A percentile compares a stretch with the other conserved stretches of the same genome.
Evolutionary conservation across 2,113 vertebrate genomes (phyloP).

Genomic region (Gracilinanus agilis): DNA sequence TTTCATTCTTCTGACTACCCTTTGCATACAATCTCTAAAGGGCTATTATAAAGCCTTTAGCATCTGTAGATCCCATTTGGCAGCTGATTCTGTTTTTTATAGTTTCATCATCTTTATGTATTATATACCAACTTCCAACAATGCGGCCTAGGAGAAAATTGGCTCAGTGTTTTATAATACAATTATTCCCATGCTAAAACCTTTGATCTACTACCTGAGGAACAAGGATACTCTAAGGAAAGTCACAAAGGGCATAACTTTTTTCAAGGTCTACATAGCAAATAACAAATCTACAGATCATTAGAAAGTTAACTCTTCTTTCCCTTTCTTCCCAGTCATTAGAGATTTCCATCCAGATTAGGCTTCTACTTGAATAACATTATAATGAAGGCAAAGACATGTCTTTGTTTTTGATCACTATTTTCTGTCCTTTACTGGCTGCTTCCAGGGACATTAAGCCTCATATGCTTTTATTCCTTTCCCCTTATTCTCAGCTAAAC

Average conservation of each 20-base stretch:
- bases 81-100: conserved; percentile 23
- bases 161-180: conserved; percentile 35
- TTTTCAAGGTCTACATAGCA: background rate
- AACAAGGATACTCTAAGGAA: background rate
- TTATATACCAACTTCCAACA: conserved; percentile 1
- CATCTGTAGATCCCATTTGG: conserved; percentile 43
- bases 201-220: background rate
- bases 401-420: background rate
- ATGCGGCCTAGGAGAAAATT: background rate
- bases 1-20: conserved; percentile 29
- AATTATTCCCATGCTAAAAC: background rate
- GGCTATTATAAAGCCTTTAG: background rate
- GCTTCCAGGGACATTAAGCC: background rate
- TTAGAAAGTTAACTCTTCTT: background rate
- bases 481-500: background rate
- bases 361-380: background rate
- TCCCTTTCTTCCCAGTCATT: background rate
- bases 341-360: background rate
- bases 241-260: background rate
- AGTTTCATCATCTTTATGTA: conserved; percentile 2
- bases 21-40: conserved; percentile 19
- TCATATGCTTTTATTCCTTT: too few relatives aligned
- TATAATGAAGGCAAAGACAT: background rate
- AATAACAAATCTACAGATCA: background rate
- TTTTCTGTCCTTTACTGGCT: background rate